Base-by-base conservation (phyloP, 2,888 invertebrate species). In the Drosophila imparisetae region DNA sequence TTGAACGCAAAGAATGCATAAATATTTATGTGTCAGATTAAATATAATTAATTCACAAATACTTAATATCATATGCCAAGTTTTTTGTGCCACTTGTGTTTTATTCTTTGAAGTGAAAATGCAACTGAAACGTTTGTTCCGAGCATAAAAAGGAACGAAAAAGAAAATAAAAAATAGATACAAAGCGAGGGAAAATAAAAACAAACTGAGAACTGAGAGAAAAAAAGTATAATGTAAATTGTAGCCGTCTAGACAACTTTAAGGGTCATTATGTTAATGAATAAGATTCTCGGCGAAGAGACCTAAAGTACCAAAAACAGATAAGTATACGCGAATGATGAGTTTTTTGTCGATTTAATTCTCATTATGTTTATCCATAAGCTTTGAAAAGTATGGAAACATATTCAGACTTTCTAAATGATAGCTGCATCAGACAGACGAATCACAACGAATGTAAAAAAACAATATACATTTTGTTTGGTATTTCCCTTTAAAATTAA, bases 261-360 rank as follows among this genome's bases (percentile, higher is more conserved):
- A 78, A 86, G 77, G 78, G 70, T 75, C 81, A 78, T 86, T 78
- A 80, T 68, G 83, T 73, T 82, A 84, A 85, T 84, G 75, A 78
- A 83, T 68, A 55, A 65, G 74, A 70, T 60, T 72, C 61, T 42
- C 54, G 62, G 70, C 48, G 21, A 59, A 58, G 15, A 52, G 32
- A 24, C 18, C 18, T 6, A 2, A 48, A 32, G 36, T n/a, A 11
- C 21, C 45, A 13, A 48, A 29, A 42, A 29, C 15, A n/a, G 32
- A 10, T 34, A 40, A 18, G 15, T 15, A 15, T 15, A 24, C 24
- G 27, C 52, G 30, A 53, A 57, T 34, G 32, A 38, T 54, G 52
- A 38, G 42, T 34, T 18, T 18, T 27, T 34, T 38, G 45, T n/a
- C 24, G 18, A 10, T 34, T 13, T 49, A n/a, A 15, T 21, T 18